Evolutionary conservation across 2,113 vertebrate genomes (phyloP).

Genomic region (Poeciliopsis prolifica): DNA sequence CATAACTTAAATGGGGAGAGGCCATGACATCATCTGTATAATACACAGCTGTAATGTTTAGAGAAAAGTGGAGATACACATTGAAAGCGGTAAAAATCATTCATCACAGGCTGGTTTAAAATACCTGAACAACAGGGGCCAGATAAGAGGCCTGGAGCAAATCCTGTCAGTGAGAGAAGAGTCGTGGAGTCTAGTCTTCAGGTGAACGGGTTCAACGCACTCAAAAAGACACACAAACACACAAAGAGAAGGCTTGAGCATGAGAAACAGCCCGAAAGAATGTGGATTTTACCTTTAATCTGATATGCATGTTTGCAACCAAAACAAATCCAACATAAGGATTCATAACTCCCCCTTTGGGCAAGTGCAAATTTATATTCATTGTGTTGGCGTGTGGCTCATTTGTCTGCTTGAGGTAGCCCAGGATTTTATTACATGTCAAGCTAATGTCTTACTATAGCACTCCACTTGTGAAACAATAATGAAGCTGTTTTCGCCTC

Average conservation of each 20-base stretch:
- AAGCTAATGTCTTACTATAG: constrained; percentile 65
- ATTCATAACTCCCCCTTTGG: constrained; percentile 53
- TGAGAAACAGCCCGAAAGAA: constrained; percentile 41
- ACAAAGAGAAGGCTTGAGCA: constrained; percentile 33
- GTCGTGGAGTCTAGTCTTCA: constrained; percentile 28
- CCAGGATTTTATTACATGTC: constrained; percentile 65
- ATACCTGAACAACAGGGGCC: not conserved
- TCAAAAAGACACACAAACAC: constrained; percentile 29
- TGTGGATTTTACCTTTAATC: constrained; percentile 51
- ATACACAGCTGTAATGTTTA: not conserved
- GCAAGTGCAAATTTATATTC: constrained; percentile 12
- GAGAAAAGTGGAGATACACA: not conserved
- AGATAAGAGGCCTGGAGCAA: constrained; percentile 19
- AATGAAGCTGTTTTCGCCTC: constrained; percentile 75
- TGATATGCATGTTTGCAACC: constrained; percentile 13
- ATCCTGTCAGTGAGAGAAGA: constrained; percentile 18
- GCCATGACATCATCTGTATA: not conserved
- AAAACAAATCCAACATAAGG: constrained; percentile 13
- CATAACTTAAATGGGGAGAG: not conserved
- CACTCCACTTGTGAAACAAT: constrained; percentile 61
- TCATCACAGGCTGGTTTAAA: constrained; percentile 23
- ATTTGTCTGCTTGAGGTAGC: constrained; percentile 58
- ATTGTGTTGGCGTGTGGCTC: constrained; percentile 9
- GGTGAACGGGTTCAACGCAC: constrained; percentile 38
- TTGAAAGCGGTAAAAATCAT: not conserved